Conservation (phyloP, 2,797 vertebrate species). For the Merluccius polli region DNA sequence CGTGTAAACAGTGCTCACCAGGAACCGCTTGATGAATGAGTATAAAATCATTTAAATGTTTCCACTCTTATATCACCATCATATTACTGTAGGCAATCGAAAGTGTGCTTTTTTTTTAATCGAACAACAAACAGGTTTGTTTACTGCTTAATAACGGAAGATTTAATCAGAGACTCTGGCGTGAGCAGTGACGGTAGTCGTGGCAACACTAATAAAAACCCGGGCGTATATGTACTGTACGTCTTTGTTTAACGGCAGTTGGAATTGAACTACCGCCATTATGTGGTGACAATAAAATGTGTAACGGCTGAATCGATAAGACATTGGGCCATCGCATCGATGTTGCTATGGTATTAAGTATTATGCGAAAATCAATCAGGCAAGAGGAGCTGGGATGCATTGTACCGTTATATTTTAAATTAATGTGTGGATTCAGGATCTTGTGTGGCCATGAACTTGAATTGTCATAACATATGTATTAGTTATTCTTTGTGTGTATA, state of each 20-base stretch:
- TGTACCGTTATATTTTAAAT: background rate
- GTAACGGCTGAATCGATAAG: conserved; percentile 44
- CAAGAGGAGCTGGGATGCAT: background rate
- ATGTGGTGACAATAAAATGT: conserved; percentile 30
- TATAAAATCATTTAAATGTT: background rate
- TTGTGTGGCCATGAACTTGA: background rate
- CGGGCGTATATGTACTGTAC: background rate
- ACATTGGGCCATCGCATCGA: conserved; percentile 13
- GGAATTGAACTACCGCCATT: conserved; percentile 11
- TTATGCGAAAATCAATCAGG: conserved; percentile 36
- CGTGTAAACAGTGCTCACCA: background rate
- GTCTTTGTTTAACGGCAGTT: conserved; percentile 10
- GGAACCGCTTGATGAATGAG: background rate
- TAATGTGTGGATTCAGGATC: background rate
- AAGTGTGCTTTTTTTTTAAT: background rate
- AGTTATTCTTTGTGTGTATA: background rate
- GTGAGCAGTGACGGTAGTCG: background rate
- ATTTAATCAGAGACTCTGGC: background rate
- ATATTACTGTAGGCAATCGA: background rate
- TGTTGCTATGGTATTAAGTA: conserved; percentile 33
- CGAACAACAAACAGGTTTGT: background rate
- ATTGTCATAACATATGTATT: background rate
- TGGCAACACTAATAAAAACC: background rate
- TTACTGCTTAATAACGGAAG: background rate
- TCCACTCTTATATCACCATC: background rate